Percentiles rank a stretch among this genome's conserved stretches.
Evolutionary conservation across 1,140 invertebrate species (phyloP).

Genomic region (Neotoxoptera formosana): DNA sequence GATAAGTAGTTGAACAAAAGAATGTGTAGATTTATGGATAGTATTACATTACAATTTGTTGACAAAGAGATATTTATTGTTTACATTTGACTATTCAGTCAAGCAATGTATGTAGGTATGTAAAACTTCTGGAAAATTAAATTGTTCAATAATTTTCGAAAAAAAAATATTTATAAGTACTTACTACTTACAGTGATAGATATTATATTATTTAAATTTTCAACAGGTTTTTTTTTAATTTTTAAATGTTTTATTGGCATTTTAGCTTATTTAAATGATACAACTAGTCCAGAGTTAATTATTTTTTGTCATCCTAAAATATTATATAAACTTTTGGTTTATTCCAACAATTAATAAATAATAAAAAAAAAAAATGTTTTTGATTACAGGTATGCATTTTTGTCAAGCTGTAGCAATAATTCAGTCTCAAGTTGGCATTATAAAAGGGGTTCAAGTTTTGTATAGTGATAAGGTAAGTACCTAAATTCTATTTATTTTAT

Average conservation of each 20-base stretch:
- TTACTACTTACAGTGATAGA: too few species aligned
- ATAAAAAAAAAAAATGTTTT: neutral
- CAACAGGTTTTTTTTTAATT: too few species aligned
- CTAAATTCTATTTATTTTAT: constrained; percentile 61
- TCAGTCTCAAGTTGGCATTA: constrained; percentile 89
- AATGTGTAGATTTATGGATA: neutral
- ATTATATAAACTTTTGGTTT: neutral
- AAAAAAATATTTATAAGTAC: too few species aligned
- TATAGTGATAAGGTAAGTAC: constrained; percentile 88
- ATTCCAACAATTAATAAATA: neutral
- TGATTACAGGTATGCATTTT: constrained; percentile 92
- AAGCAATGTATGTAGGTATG: neutral
- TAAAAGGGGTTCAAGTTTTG: constrained; percentile 93
- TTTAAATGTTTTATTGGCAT: too few species aligned
- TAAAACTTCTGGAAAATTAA: too few species aligned
- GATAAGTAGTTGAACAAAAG: neutral
- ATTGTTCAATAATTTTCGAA: too few species aligned
- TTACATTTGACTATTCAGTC: neutral
- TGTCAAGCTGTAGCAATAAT: constrained; percentile 95
- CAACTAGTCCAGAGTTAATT: neutral
- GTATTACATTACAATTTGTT: neutral
- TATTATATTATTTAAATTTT: too few species aligned
- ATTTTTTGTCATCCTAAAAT: neutral
- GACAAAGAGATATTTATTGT: neutral
- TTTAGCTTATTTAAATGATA: too few species aligned